Base-by-base conservation (phyloP, 2,888 invertebrate species). In the Drosophila aldrichi region DNA sequence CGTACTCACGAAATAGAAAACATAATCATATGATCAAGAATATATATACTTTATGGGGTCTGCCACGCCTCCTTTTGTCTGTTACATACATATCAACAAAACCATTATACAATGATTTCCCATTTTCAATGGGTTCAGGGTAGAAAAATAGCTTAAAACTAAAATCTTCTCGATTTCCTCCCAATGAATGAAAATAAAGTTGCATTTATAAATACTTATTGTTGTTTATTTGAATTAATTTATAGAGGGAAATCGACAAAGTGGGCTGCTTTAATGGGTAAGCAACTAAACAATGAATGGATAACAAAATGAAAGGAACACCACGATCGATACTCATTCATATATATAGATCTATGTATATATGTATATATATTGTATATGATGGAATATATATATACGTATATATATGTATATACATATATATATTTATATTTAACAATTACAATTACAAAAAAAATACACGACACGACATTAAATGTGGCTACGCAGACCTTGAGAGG, bases 371-470 rank as follows among this genome's bases (percentile, higher is more conserved):
- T 25, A 6, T 18, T 68, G 44, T 71, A 38, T 55, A 52, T 62
- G 16, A 36, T 16, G 6, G 36, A 16, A 52, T 77, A 18, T 55
- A 56, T 63, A 16, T 63, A 56, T 16, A 32, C 3, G 1, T 36
- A 36, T 36, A 14, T 3, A 14, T 10, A 14, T 60, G 59, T 69
- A 66, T 65, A 51, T 56, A 61, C 59, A 57, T 55, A 43, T 56
- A 65, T 66, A 54, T 59, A 62, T 49, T 14, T 59, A 59, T 79
- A 69, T 82, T 74, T 85, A 84, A 84, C 89, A 88, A 84, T 84
- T 88, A 88, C 70, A 77, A 82, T 86, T 88, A 82, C 74, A 81
- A 85, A 56, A 22, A 55, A 43, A 79, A 64, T 70, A 85, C 77
- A 88, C 87, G 84, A 86, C 49, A 79, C 79, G 76, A 82, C 74